Base-by-base conservation (phyloP, 2,797 vertebrate genomes). In the Pangasius krempfi region DNA sequence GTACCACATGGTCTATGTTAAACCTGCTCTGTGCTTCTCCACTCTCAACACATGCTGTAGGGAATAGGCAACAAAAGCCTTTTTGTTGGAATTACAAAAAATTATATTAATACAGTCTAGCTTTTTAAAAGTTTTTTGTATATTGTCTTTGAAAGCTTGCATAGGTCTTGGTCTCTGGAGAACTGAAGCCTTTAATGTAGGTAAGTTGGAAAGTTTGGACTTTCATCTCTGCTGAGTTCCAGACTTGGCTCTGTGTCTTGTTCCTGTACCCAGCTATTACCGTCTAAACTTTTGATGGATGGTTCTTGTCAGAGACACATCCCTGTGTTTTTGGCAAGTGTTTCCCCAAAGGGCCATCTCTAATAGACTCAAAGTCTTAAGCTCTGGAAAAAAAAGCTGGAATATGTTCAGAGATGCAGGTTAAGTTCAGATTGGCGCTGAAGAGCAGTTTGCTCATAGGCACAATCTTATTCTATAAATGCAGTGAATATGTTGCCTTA, bases 201-300 rank as follows among this genome's bases (percentile, higher is more conserved):
- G 33, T 16, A 82, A 62, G 37, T 27, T 82, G 80, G 37, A 62
- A 44, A 13, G 1, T 62, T 44, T 62, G 22, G 80, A 82, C 58
- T 62, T 82, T 52, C 30, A 68, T 83, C 72, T 87, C 76, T 68
- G 40, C 12, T n/a, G 27, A 37, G 40, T 70, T 30, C 62, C 44
- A 79, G n/a, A 80, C 56, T 82, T 76, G 86, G 64, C 79, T 76
- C 37, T 86, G 66, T 30, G n/a, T 85, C 47, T 60, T 87, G 81
- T 80, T 88, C 75, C 84, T 37, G 44, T 87, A 84, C 80, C 73
- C 64, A 80, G 87, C 86, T 75, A 78, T 88, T 88, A 85, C 85
- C 7, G 37, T 80, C 60, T 86, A 70, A 56, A 52, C 33, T 52
- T 89, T 22, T 92, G 83, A 92, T 87, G 83, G 78, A 89, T 90